phyloP scores from a whole-genome alignment of 2,888 invertebrate genomes.

The Amblyjoppa proteus region DNA sequence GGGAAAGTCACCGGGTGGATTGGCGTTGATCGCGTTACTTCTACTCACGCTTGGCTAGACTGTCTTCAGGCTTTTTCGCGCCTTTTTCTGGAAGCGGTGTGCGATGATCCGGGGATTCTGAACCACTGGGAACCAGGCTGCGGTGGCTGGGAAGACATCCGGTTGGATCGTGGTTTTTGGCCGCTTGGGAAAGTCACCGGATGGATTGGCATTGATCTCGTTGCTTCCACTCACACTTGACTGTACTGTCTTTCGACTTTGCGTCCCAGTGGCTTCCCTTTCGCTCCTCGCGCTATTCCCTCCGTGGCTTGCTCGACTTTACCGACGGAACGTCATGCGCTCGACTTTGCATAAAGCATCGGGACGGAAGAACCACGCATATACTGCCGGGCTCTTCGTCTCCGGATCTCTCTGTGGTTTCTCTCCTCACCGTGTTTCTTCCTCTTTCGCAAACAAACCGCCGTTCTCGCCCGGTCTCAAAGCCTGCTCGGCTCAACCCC shows the following conservation, averaged over 20 bases:
- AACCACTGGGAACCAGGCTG: background rate
- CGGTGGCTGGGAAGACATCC: background rate
- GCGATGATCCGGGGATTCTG: background rate
- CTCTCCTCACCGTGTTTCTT: background rate
- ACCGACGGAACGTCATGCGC: no score
- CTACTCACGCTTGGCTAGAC: no score
- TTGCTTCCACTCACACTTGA: no score
- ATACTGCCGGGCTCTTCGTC: no score
- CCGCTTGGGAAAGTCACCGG: constrained; percentile 25
- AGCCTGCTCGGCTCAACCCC: constrained; percentile 52
- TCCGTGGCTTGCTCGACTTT: no score
- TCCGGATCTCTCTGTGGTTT: no score
- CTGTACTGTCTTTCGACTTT: no score
- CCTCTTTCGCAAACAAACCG: constrained; percentile 33
- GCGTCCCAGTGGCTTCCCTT: no score
- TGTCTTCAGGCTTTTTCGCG: background rate
- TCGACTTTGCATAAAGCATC: no score
- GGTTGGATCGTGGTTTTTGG: constrained; percentile 11
- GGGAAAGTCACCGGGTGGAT: constrained; percentile 31
- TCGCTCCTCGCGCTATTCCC: no score
- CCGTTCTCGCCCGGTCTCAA: background rate
- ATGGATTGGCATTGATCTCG: constrained; percentile 41
- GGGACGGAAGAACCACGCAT: no score
- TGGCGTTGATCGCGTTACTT: constrained; percentile 33
- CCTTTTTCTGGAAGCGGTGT: background rate